Percentiles rank a stretch among this genome's conserved stretches.
These are phyloP conservation scores for Heliconius nattereri DNA, from an alignment of 1,140 invertebrate genomes.

Conservation along the genomic window DNA sequence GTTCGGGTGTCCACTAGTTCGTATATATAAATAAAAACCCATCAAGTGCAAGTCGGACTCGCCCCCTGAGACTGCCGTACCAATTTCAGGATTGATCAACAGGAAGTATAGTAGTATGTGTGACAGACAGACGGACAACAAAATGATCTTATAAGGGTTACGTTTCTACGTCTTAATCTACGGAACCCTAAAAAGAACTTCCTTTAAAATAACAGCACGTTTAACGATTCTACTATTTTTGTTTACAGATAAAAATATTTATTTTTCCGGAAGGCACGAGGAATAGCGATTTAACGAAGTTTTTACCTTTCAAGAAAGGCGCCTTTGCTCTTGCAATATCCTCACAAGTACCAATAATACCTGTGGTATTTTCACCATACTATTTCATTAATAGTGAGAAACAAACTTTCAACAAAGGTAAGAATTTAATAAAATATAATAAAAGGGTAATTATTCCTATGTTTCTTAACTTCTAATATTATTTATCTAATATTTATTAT, in stretches of 20 bases:
- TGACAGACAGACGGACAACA: too few relatives aligned
- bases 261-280: slow-evolving; percentile 85
- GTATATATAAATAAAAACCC: too few relatives aligned
- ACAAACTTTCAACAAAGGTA: slow-evolving; percentile 75
- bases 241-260: slow-evolving; percentile 83
- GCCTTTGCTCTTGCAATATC: slow-evolving; percentile 88
- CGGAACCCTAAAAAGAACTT: neutral
- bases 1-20: too few relatives aligned
- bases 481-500: slow-evolving; percentile 1
- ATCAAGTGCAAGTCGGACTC: too few relatives aligned
- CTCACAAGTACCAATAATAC: slow-evolving; percentile 87
- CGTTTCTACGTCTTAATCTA: too few relatives aligned
- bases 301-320: slow-evolving; percentile 86
- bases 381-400: slow-evolving; percentile 76
- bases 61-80: too few relatives aligned
- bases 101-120: too few relatives aligned
- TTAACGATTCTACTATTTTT: neutral
- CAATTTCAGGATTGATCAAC: too few relatives aligned
- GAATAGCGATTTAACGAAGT: slow-evolving; percentile 72
- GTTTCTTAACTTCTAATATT: too few relatives aligned
- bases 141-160: too few relatives aligned
- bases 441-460: too few relatives aligned
- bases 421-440: too few relatives aligned
- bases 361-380: slow-evolving; percentile 88
- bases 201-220: neutral